phyloP scores from a whole-genome alignment of 2,797 vertebrate genomes.

The Botia almorhae region DNA sequence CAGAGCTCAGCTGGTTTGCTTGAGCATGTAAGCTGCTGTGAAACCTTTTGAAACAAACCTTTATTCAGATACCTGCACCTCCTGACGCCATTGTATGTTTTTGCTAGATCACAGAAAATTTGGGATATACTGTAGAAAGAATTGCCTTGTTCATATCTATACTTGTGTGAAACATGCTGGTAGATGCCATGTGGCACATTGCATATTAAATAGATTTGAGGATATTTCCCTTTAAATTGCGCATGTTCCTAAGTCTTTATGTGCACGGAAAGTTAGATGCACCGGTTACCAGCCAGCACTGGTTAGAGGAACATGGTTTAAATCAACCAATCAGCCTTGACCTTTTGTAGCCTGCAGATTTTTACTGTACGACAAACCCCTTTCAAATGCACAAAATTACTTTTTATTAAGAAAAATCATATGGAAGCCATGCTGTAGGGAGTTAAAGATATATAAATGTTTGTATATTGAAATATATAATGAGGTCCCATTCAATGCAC shows the following conservation, averaged over 20 bases:
- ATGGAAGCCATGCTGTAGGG: not conserved
- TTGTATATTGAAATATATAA: constrained; percentile 27
- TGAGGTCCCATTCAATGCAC: constrained; percentile 28
- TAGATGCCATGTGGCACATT: constrained; percentile 6
- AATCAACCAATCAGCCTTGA: constrained; percentile 63
- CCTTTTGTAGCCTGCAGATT: constrained; percentile 69
- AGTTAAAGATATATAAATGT: constrained; percentile 28
- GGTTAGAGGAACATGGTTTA: constrained; percentile 58
- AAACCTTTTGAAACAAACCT: constrained; percentile 24
- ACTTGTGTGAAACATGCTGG: not conserved
- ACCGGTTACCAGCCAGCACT: constrained; percentile 46
- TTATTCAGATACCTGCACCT: constrained; percentile 9
- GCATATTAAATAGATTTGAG: constrained; percentile 2
- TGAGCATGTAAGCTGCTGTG: constrained; percentile 1
- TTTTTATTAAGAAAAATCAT: constrained; percentile 27
- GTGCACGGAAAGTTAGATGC: constrained; percentile 54
- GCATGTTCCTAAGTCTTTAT: constrained; percentile 62
- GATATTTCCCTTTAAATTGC: constrained; percentile 72
- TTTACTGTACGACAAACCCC: constrained; percentile 67
- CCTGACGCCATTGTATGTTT: constrained; percentile 5
- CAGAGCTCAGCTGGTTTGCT: not conserved
- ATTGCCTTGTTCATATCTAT: constrained; percentile 31
- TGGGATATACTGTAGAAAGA: constrained; percentile 8
- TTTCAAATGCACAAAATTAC: constrained; percentile 61
- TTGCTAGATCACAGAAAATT: constrained; percentile 26